Percentiles rank a stretch among this genome's conserved stretches.
Evolutionary conservation across 92 coral and sea anemone genomes (phyloP).

Genomic region (Zoanthus sociatus): DNA sequence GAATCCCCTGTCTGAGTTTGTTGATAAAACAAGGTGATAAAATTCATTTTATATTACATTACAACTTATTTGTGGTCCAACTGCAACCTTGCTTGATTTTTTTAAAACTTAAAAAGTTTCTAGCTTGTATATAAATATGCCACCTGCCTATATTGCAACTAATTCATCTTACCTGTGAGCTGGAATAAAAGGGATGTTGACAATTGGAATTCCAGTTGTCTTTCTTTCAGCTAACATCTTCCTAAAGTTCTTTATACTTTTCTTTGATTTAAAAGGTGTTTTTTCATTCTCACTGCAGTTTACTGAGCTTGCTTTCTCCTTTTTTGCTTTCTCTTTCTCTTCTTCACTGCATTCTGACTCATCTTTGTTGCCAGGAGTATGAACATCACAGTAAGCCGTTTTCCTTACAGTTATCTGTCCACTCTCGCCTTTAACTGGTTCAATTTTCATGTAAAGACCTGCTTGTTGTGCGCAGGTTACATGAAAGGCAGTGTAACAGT

Average conservation of each 20-base stretch:
- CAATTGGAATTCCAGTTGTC: slow-evolving; percentile 95
- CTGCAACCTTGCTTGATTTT: neutral
- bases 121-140: neutral
- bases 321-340: slow-evolving; percentile 83
- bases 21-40: slow-evolving; percentile 25
- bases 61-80: neutral
- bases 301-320: slow-evolving; percentile 67
- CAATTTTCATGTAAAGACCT: slow-evolving; percentile 98
- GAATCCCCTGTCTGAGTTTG: slow-evolving; percentile 35
- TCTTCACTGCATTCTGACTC: slow-evolving; percentile 76
- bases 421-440: slow-evolving; percentile 88
- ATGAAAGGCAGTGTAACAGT: slow-evolving; percentile 99
- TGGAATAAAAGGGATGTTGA: slow-evolving; percentile 98
- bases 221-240: slow-evolving; percentile 96
- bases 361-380: slow-evolving; percentile 76
- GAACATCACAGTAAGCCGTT: slow-evolving; percentile 97
- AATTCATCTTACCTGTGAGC: slow-evolving; percentile 88
- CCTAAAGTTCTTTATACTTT: slow-evolving; percentile 88
- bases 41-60: neutral
- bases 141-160: neutral
- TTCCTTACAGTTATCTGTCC: slow-evolving; percentile 96
- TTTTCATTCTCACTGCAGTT: slow-evolving; percentile 75
- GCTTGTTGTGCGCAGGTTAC: slow-evolving; percentile 99
- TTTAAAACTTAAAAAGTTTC: neutral
- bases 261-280: slow-evolving; percentile 73